Evolutionary conservation across 2,797 vertebrate species (phyloP).

Genomic region (Eulemur coronatus): DNA sequence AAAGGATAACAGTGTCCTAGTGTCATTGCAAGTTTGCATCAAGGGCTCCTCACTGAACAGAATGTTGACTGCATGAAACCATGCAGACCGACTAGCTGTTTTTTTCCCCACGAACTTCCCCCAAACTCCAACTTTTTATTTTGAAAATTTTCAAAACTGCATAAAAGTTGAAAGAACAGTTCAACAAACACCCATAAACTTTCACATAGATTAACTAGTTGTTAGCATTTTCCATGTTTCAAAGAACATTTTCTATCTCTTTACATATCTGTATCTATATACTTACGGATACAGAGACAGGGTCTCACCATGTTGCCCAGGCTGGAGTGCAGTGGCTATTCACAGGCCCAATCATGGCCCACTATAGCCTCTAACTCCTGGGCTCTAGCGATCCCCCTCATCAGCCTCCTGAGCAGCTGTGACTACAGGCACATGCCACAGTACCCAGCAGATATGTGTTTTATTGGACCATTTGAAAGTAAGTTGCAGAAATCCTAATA

Average conservation of each 20-base stretch:
- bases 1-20: neutral
- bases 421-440: neutral
- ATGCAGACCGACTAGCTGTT: neutral
- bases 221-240: neutral
- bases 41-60: neutral
- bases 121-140: neutral
- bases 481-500: neutral
- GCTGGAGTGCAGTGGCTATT: neutral
- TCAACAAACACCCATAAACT: neutral
- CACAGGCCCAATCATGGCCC: neutral
- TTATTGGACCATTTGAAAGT: neutral
- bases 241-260: conserved; percentile 23
- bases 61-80: neutral
- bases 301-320: neutral
- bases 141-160: conserved; percentile 17
- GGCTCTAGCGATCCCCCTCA: neutral
- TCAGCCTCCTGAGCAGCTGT: neutral
- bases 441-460: neutral
- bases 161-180: conserved; percentile 8
- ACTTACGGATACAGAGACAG: neutral
- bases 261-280: neutral
- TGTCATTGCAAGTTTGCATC: neutral
- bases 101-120: neutral
- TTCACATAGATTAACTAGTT: neutral
- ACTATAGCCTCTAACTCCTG: neutral